phyloP scores from a whole-genome alignment of 2,888 invertebrate species.

The Rhagophthalmus giganteus region DNA sequence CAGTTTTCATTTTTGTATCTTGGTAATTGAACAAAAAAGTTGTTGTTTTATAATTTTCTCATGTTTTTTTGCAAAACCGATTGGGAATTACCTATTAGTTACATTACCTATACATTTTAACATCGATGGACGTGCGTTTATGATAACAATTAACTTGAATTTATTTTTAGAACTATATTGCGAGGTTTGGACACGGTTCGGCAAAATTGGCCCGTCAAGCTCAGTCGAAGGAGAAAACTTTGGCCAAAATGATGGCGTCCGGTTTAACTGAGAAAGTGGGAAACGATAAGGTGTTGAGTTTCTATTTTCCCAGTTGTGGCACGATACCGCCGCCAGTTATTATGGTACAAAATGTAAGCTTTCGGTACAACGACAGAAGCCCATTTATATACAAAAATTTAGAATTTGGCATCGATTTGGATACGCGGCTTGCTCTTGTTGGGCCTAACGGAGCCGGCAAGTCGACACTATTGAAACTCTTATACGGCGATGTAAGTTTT shows the following conservation, averaged over 20 bases:
- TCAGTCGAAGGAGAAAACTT: conserved; percentile 98
- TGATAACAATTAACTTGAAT: no score
- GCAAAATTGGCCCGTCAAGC: conserved; percentile 98
- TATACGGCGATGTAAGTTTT: conserved; percentile 85
- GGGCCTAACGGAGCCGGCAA: conserved; percentile 99
- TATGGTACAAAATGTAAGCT: conserved; percentile 98
- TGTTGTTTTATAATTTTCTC: no score
- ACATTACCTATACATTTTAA: no score
- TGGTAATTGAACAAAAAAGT: no score
- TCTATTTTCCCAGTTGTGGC: conserved; percentile 95
- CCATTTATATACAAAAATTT: conserved; percentile 96
- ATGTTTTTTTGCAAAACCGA: no score
- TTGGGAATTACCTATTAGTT: no score
- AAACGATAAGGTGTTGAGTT: conserved; percentile 88
- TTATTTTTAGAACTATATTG: conserved; percentile 86
- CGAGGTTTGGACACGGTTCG: conserved; percentile 98
- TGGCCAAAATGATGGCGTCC: conserved; percentile 99
- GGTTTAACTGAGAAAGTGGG: conserved; percentile 95
- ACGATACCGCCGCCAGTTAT: conserved; percentile 98
- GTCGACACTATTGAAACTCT: conserved; percentile 92
- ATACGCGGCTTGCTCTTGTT: conserved; percentile 91
- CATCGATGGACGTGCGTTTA: no score
- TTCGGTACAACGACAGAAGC: conserved; percentile 83
- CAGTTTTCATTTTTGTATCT: no score
- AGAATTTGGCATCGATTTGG: conserved; percentile 98